Conservation (phyloP, 2,797 vertebrate species). For the Periophthalmus magnuspinnatus region DNA sequence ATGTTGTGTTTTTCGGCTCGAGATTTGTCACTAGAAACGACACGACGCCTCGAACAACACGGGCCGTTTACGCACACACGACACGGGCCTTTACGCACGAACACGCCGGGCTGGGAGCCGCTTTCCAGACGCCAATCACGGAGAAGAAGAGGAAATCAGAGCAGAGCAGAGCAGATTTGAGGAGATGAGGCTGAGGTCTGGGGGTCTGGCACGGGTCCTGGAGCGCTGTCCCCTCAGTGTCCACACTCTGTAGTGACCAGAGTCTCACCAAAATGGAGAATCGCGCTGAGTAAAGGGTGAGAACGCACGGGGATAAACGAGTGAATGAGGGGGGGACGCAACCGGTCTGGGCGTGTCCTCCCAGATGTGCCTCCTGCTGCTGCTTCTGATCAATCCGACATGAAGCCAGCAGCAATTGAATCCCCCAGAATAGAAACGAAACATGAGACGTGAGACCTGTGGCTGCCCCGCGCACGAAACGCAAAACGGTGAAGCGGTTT, state of each 20-base stretch:
- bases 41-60: constrained; percentile 5
- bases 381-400: constrained; percentile 21
- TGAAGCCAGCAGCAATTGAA: constrained; percentile 8
- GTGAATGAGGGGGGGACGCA: constrained; percentile 20
- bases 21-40: constrained; percentile 10
- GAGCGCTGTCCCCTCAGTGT: not conserved
- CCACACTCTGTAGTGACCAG: not conserved
- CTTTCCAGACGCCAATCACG: constrained; percentile 14
- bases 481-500: not conserved
- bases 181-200: constrained; percentile 22
- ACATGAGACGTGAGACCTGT: too few species aligned
- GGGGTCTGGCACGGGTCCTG: constrained; percentile 18
- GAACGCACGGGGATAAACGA: constrained; percentile 1
- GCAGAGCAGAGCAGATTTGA: constrained; percentile 7
- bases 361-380: constrained; percentile 49
- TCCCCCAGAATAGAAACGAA: constrained; percentile 30
- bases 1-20: not conserved
- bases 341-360: constrained; percentile 69
- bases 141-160: constrained; percentile 18
- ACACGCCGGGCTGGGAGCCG: constrained; percentile 19
- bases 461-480: too few species aligned
- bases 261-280: constrained; percentile 4
- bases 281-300: constrained; percentile 6
- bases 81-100: not conserved
- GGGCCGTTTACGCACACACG: not conserved